A percentile compares a stretch with the other conserved stretches of the same genome.
phyloP scores from a whole-genome alignment of 2,888 invertebrate genomes.

The Ectemnius continuus region DNA sequence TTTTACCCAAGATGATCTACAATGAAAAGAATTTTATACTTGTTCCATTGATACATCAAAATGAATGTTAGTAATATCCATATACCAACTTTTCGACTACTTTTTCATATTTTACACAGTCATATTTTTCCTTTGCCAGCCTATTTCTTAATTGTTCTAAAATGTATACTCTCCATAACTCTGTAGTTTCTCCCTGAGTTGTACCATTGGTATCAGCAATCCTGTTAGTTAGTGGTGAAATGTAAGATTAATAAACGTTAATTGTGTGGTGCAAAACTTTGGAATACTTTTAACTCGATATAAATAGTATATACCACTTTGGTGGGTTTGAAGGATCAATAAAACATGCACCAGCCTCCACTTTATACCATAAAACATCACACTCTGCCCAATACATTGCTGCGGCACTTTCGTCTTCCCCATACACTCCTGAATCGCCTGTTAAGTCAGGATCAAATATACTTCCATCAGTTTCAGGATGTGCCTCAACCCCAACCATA shows the following conservation, averaged over 20 bases:
- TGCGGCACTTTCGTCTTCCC: conserved; percentile 87
- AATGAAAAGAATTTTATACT: conserved; percentile 9
- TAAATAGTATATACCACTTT: conserved; percentile 82
- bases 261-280: too few species aligned
- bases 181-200: conserved; percentile 83
- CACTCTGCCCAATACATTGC: conserved; percentile 89
- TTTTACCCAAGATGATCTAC: conserved; percentile 89
- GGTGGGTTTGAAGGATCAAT: conserved; percentile 87
- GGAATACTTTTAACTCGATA: background rate
- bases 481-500: conserved; percentile 89
- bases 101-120: conserved; percentile 84
- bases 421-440: conserved; percentile 87
- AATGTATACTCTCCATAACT: conserved; percentile 88
- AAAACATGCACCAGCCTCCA: conserved; percentile 88
- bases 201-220: conserved; percentile 81
- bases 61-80: background rate
- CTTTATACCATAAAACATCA: conserved; percentile 89
- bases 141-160: conserved; percentile 84
- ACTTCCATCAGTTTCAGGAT: conserved; percentile 90
- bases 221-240: conserved; percentile 51
- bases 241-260: background rate
- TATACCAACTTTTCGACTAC: conserved; percentile 85
- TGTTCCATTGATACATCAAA: background rate
- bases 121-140: conserved; percentile 78
- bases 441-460: conserved; percentile 87